phyloP scores from a whole-genome alignment of 2,113 vertebrate species.

The Perccottus glenii region DNA sequence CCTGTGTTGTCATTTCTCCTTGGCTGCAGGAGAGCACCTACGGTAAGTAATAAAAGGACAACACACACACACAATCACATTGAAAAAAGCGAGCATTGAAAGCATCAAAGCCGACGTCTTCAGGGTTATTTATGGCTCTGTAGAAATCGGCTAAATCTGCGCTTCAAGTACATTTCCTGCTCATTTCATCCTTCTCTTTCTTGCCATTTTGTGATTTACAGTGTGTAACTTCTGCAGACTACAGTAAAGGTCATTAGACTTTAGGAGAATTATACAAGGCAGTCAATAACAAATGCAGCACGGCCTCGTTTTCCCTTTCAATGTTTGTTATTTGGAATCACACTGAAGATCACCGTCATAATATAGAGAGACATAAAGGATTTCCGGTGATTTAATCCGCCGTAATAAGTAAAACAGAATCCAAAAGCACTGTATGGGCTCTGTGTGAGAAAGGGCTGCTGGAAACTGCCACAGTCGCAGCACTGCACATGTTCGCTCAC shows the following conservation, averaged over 20 bases:
- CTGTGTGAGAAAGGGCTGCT: constrained; percentile 9
- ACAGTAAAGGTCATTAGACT: constrained; percentile 15
- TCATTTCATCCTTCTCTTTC: constrained; percentile 36
- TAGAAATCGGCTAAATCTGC: constrained; percentile 55
- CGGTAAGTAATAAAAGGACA: constrained; percentile 41
- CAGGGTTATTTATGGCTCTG: constrained; percentile 68
- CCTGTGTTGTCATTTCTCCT: constrained; percentile 57
- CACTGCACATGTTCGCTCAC: constrained; percentile 29
- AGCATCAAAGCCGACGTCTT: constrained; percentile 64
- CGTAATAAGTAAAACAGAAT: constrained; percentile 23
- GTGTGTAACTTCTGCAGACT: constrained; percentile 13
- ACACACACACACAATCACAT: constrained; percentile 38
- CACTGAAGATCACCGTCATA: constrained; percentile 1
- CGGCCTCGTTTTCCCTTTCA: neutral
- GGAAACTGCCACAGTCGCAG: constrained; percentile 23
- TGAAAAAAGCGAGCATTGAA: constrained; percentile 60
- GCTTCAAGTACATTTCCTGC: constrained; percentile 41
- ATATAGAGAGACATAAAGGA: constrained; percentile 1
- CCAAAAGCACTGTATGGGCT: neutral
- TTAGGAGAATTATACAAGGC: constrained; percentile 7
- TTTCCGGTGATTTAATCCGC: neutral
- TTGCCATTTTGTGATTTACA: constrained; percentile 14
- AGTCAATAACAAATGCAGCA: constrained; percentile 15
- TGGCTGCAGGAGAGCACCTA: constrained; percentile 39
- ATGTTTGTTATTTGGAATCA: neutral